phyloP scores from a whole-genome alignment of 1,140 invertebrate species.

The Eumeta japonica region DNA sequence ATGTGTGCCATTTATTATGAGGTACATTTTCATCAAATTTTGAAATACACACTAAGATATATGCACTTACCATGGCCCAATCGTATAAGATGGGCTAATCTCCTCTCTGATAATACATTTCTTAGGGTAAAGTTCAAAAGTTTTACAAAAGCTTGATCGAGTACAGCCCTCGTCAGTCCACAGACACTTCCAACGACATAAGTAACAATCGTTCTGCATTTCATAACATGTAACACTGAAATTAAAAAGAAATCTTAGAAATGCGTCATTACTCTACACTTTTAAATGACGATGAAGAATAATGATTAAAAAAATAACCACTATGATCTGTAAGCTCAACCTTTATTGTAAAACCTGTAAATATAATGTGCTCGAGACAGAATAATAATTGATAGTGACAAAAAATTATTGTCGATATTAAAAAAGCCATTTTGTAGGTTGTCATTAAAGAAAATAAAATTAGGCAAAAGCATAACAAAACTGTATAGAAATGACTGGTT shows the following conservation, averaged over 20 bases:
- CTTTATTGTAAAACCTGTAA: neutral
- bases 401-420: conserved; percentile 1
- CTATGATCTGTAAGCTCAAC: neutral
- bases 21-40: too few relatives aligned
- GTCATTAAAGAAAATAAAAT: too few relatives aligned
- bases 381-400: neutral
- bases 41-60: too few relatives aligned
- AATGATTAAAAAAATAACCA: neutral
- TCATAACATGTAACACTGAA: conserved; percentile 27
- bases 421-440: too few relatives aligned
- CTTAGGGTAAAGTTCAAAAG: conserved; percentile 12
- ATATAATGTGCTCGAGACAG: neutral
- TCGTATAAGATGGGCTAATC: conserved; percentile 30
- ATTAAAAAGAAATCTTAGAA: conserved; percentile 6
- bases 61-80: conserved; percentile 25
- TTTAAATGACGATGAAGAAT: neutral
- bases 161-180: conserved; percentile 1
- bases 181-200: conserved; percentile 16
- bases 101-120: conserved; percentile 17
- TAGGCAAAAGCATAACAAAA: too few relatives aligned
- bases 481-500: too few relatives aligned
- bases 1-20: too few relatives aligned
- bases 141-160: conserved; percentile 14
- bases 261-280: neutral
- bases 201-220: conserved; percentile 10